These are phyloP conservation scores for Rhipidura dahli DNA, from an alignment of 2,113 vertebrate genomes.

Conservation along the genomic window DNA sequence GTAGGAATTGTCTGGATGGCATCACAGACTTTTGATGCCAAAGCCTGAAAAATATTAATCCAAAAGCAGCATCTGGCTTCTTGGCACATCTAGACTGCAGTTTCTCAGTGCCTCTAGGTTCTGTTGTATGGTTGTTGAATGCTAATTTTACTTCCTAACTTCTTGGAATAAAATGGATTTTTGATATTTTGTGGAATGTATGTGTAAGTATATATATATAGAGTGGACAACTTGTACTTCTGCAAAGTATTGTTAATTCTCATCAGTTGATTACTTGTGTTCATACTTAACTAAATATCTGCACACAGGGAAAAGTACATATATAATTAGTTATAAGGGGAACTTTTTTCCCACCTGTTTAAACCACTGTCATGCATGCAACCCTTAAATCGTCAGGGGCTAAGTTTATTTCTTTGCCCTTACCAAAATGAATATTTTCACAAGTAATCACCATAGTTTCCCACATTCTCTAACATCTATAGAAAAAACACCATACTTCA, in stretches of 20 bases:
- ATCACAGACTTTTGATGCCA: constrained; percentile 51
- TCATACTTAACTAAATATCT: background rate
- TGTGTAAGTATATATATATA: background rate
- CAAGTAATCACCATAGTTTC: background rate
- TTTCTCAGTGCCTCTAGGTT: constrained; percentile 49
- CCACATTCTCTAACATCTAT: background rate
- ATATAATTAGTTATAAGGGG: background rate
- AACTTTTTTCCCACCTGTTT: background rate
- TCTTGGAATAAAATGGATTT: constrained; percentile 40
- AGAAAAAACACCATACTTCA: background rate
- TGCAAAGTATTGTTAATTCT: background rate
- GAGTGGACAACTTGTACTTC: background rate
- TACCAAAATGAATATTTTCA: background rate
- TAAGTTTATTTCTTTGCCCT: background rate
- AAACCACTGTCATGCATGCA: background rate
- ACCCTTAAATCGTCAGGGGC: background rate
- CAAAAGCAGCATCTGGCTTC: constrained; percentile 72
- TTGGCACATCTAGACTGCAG: constrained; percentile 63
- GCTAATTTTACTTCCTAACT: constrained; percentile 33
- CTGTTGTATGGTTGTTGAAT: constrained; percentile 32
- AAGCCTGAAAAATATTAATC: constrained; percentile 59
- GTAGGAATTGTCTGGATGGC: constrained; percentile 56
- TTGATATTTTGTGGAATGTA: background rate
- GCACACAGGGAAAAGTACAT: background rate
- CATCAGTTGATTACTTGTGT: background rate